Conservation (phyloP, 2,797 vertebrate species). For the Neomorphus geoffroyi region DNA sequence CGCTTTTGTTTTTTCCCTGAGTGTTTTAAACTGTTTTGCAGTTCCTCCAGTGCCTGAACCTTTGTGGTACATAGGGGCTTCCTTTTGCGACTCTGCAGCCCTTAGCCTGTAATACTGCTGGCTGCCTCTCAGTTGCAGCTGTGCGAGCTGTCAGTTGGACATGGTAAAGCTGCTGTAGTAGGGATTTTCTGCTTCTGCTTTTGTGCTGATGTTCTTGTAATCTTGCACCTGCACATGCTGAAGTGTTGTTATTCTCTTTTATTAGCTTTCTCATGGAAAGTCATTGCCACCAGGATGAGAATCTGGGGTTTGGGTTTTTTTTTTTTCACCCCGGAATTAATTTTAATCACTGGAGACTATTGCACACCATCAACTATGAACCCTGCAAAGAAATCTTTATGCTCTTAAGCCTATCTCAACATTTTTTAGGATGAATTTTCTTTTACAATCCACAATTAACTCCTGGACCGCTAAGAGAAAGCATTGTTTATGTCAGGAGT, state of each 20-base stretch:
- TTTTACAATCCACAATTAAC: not conserved
- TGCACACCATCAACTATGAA: not conserved
- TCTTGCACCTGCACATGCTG: not conserved
- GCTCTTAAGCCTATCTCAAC: not conserved
- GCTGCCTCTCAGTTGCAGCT: not conserved
- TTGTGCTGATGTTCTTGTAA: not conserved
- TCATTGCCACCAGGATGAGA: not conserved
- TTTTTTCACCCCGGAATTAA: not conserved
- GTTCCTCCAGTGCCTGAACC: not conserved
- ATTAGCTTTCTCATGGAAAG: not conserved
- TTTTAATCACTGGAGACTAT: not conserved
- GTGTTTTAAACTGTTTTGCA: not conserved
- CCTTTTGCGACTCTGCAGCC: not conserved
- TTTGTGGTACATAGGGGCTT: not conserved
- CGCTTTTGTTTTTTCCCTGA: not conserved
- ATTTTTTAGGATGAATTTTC: not conserved
- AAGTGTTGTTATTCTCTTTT: not conserved
- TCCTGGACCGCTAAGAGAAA: not conserved
- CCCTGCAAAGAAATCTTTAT: not conserved
- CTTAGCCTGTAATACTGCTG: not conserved
- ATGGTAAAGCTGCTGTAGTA: fast-evolving
- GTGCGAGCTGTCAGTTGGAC: not conserved
- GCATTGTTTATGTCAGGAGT: not conserved
- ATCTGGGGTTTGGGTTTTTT: no score
- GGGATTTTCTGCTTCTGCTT: not conserved